These are phyloP conservation scores for Galerucella nymphaeae DNA, from an alignment of 2,888 invertebrate genomes.

Conservation along the genomic window DNA sequence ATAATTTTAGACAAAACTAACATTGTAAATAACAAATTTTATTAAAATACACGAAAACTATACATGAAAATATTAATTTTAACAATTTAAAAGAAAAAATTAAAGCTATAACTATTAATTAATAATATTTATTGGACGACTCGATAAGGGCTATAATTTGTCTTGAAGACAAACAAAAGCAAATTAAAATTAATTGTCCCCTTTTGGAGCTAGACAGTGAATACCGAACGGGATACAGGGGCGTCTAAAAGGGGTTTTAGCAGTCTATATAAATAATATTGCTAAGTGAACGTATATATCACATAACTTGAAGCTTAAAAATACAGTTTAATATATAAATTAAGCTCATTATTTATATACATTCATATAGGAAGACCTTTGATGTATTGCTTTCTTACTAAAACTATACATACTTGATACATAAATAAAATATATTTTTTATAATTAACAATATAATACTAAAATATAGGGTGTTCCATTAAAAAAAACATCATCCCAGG, in stretches of 20 bases:
- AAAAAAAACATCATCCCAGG: too few relatives aligned
- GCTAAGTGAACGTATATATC: background rate
- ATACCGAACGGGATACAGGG: too few relatives aligned
- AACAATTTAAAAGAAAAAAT: background rate
- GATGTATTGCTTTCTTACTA: too few relatives aligned
- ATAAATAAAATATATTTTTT: too few relatives aligned
- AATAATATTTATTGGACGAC: constrained; percentile 15
- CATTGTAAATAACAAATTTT: background rate
- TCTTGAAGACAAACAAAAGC: background rate
- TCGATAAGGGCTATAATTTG: constrained; percentile 15
- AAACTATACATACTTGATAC: too few relatives aligned
- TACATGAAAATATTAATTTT: background rate
- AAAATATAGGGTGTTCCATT: too few relatives aligned
- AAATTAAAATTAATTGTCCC: background rate
- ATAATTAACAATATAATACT: too few relatives aligned
- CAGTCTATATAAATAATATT: too few relatives aligned
- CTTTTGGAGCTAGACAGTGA: too few relatives aligned
- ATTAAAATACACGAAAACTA: constrained; percentile 3
- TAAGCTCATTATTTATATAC: background rate
- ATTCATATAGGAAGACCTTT: too few relatives aligned
- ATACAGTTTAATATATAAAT: background rate
- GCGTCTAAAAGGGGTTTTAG: too few relatives aligned
- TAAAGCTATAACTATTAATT: background rate
- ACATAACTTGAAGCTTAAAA: background rate
- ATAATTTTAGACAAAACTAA: background rate